Base-by-base conservation (phyloP, 2,113 vertebrate genomes). In the Leptobrachium leishanense region DNA sequence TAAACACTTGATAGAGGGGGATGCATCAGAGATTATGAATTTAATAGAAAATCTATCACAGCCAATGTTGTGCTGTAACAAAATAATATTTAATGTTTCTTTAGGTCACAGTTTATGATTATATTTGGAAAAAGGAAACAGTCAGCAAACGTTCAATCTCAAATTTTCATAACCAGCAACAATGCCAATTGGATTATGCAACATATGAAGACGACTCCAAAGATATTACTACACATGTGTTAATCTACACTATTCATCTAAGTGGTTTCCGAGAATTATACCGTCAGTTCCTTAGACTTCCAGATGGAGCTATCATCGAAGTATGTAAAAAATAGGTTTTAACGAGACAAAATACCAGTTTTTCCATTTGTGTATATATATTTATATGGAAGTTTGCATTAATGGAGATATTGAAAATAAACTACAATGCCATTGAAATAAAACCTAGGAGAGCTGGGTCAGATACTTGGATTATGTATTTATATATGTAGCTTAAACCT, bases 81-180 rank as follows among this genome's bases (percentile, higher is more conserved):
- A 15, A 3, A 44, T 31, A 31, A 50, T 75, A 75, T 39, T 68
- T 31, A 13, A 39, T 50, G 15, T 55, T 74, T 73, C 88, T 88
- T 89, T 92, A 98, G 98, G 95, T 98, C 88, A 91, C 92, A 84
- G 96, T 98, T 87, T 93, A 89, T 84, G 95, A 98, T 90, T 94
- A 95, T 82, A 88, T 94, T 86, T 96, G 95, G 92, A 93, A 89
- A 31, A 84, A 90, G 81, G 93, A 90, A 75, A 88, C 86, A 2
- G 63, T 66, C 68, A 79, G 82, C 46, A 75, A 82, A 83, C 72
- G 88, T 7, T 69, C 76, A 78, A 79, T 82, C 81, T 88, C 88
- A 71, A 80, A 84, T 81, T 84, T 84, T 82, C 87, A 91, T 83
- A 83, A 82, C 66, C 89, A 74, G 65, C 83, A 6, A 44, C 87